These are phyloP conservation scores for Heliocidaris tuberculata DNA, from an alignment of 35 echinoderm and acorn worm genomes.

Conservation along the genomic window DNA sequence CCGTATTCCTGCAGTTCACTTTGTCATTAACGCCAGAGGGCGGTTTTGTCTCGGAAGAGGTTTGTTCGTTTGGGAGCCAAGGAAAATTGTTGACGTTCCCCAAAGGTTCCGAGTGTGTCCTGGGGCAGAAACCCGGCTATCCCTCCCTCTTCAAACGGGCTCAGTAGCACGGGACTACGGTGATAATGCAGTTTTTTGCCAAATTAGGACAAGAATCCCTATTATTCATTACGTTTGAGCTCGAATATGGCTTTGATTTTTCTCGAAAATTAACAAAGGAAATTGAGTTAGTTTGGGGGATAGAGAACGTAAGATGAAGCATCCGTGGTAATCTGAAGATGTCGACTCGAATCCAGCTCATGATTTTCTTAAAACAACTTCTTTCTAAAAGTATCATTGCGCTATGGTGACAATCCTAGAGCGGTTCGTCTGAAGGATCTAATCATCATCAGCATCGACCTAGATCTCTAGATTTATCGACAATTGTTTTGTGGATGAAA, in stretches of 20 bases:
- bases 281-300: not conserved
- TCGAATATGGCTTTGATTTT: not conserved
- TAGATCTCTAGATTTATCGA: not conserved
- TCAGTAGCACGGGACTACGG: not conserved
- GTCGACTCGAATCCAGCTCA: not conserved
- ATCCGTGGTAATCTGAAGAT: not conserved
- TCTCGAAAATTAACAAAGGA: not conserved
- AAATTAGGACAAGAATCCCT: not conserved
- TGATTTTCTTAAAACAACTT: not conserved
- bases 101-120: slow-evolving; percentile 14
- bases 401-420: not conserved
- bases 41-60: slow-evolving; percentile 29
- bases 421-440: not conserved
- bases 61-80: slow-evolving; percentile 21
- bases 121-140: not conserved
- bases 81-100: slow-evolving; percentile 25
- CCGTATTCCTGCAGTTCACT: slow-evolving; percentile 25
- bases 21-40: slow-evolving; percentile 29
- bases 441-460: not conserved
- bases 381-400: not conserved
- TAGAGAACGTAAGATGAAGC: not conserved
- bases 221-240: not conserved
- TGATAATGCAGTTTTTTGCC: not conserved
- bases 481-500: not conserved
- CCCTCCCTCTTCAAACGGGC: not conserved